Evolutionary conservation across 2,888 invertebrate species (phyloP), one percentile per base, ranked within the genome.

Genomic region (Drosophila helvetica): DNA sequence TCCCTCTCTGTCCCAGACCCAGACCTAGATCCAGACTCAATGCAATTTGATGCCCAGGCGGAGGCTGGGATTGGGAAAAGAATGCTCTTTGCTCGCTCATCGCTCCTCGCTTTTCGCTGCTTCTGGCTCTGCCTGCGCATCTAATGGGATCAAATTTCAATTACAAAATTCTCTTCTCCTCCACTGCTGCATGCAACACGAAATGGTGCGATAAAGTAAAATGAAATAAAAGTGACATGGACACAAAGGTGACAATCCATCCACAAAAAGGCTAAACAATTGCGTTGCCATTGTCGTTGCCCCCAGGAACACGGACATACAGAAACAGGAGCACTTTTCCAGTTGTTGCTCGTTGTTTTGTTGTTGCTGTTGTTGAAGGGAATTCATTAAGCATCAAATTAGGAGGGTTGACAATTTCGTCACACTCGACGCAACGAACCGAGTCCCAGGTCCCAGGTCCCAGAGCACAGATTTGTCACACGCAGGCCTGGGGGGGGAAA

Each of bases 61-160:
- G 52, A 55, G 55, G 53, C 57, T 58, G 69, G 42, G 59, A 42
- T 51, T 46, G 51, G 51, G 43, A 50, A 66, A 66, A 66, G 27
- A 63, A 56, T 46, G 27, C 18, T 57, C 17, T 4, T 5, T 47
- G 10, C 47, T 18, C 12, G 30, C 27, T 27, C 2, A 7, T 10
- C 54, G 50, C 54, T 48, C 54, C 42, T 27, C 46, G 53, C 17
- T 61, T 55, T 42, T 4, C 33, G 12, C 5, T 12, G 5, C 48
- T 60, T 63, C 58, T 67, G 65, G 62, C 69, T 64, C 46, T 62
- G 50, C 46, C 58, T 50, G 50, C 58, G 51, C 88, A 88, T 82
- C 80, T 86, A 86, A 86, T 79, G 80, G 86, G 77, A 86, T 90
- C 90, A 89, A 88, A 90, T 90, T 90, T 90, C 90, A 90, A 90